Evolutionary conservation across 2,888 invertebrate genomes (phyloP).

Genomic region (Zhuqinia jingwanae): DNA sequence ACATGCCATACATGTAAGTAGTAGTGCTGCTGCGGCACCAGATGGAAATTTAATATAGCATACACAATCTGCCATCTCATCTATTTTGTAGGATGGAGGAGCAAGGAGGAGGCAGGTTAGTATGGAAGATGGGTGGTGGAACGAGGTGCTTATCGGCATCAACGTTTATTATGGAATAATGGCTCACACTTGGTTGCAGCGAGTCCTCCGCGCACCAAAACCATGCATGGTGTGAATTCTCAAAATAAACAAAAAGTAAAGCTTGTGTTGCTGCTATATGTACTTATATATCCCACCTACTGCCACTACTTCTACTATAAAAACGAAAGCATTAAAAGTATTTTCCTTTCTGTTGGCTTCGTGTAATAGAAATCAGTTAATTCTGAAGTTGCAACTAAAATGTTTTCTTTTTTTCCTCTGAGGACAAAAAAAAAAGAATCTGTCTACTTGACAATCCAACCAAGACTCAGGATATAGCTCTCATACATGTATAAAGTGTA

Average conservation of each 20-base stretch:
- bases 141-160: conserved; percentile 57
- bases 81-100: conserved; percentile 34
- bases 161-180: conserved; percentile 52
- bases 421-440: neutral
- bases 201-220: neutral
- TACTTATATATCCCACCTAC: no score
- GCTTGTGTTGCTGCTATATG: no score
- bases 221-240: conserved; percentile 22
- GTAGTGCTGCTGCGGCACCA: neutral
- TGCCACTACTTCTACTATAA: no score
- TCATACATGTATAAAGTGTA: neutral
- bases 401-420: neutral
- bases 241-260: no score
- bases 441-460: no score
- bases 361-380: conserved; percentile 29
- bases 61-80: conserved; percentile 57
- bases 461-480: no score
- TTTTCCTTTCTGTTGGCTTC: neutral
- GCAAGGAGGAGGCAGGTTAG: neutral
- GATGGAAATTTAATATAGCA: conserved; percentile 55
- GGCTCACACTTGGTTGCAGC: conserved; percentile 59
- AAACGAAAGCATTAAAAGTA: neutral
- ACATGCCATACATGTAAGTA: no score
- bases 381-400: conserved; percentile 33
- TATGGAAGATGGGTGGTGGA: conserved; percentile 12